Evolutionary conservation across 2,113 vertebrate species (phyloP), one percentile per base, ranked within the genome.

Genomic region (Anhinga rufa): DNA sequence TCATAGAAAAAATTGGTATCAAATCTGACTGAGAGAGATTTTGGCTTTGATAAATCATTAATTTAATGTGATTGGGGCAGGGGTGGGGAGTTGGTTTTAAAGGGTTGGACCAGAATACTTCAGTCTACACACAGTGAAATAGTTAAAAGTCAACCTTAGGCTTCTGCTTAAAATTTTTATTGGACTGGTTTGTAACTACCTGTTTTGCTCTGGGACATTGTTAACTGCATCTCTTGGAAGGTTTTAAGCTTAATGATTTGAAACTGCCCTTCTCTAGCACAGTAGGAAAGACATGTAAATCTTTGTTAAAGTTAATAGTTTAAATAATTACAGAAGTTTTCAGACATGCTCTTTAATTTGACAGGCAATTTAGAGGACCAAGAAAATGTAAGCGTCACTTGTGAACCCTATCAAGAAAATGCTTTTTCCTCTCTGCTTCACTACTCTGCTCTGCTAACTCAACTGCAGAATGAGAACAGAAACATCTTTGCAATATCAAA

Each of bases 301-400:
- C 91, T 93, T 84, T 88, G 66, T 90, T 96, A 86, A 75, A 95
- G 36, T 54, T 91, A 85, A 96, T 74, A 90, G 71, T 94, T 95
- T 82, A 90, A 78, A 91, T 94, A 94, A 96, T 95, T 93, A 86
- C 62, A 77, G 55, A 93, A 95, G 66, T 94, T 94, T 95, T 82
- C 88, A 92, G 71, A 48, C 36, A 89, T 91, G 78, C 46, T 95
- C 70, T 96, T 95, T 90, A 82, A 95, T 92, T 82, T 96, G 79
- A 97, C 92, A 90, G 82, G 71, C 74, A 91, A 95, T 93, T 92
- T 88, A 64, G 29, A 85, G 36, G 40, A 93, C 32, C 15, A 90
- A 62, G 71, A 80, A 94, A 93, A 92, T 42, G 19, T 70, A 65
- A 74, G 58, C 65, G 82, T 66, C 82, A 70, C 75, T 88, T 82